Evolutionary conservation across 1,140 invertebrate species (phyloP).

Genomic region (Diorhabda carinulata): DNA sequence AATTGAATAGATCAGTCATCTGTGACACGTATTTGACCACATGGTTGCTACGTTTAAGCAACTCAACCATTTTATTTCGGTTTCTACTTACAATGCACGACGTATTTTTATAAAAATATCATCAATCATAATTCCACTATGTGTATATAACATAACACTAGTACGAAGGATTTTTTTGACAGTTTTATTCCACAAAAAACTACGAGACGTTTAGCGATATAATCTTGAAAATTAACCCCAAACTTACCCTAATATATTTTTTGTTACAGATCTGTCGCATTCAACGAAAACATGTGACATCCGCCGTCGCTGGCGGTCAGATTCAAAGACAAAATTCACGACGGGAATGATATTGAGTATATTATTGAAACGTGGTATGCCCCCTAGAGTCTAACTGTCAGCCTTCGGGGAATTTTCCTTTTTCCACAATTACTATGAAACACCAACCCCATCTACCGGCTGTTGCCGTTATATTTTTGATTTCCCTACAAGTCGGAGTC

Average conservation of each 20-base stretch:
- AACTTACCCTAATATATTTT: neutral
- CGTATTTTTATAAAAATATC: too few species aligned
- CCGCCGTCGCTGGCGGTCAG: neutral
- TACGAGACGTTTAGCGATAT: too few species aligned
- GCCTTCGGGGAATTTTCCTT: neutral
- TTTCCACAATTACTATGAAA: neutral
- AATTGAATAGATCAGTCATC: too few species aligned
- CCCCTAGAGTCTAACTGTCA: slow-evolving; percentile 1
- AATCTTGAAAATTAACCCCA: too few species aligned
- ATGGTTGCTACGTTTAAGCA: too few species aligned
- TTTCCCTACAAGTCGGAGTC: neutral
- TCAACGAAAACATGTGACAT: neutral
- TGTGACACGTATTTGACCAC: too few species aligned
- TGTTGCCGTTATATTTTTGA: neutral
- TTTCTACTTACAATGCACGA: too few species aligned
- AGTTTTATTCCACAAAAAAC: too few species aligned
- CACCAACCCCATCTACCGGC: neutral
- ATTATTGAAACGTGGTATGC: neutral
- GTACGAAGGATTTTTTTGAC: too few species aligned
- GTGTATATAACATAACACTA: too few species aligned
- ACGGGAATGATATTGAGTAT: neutral
- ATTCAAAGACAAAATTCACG: neutral
- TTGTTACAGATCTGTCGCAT: neutral
- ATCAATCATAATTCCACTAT: too few species aligned
- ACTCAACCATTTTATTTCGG: too few species aligned